Percentiles rank a stretch among this genome's conserved stretches.
Evolutionary conservation across 2,113 vertebrate genomes (phyloP).

Genomic region (Megalops atlanticus): DNA sequence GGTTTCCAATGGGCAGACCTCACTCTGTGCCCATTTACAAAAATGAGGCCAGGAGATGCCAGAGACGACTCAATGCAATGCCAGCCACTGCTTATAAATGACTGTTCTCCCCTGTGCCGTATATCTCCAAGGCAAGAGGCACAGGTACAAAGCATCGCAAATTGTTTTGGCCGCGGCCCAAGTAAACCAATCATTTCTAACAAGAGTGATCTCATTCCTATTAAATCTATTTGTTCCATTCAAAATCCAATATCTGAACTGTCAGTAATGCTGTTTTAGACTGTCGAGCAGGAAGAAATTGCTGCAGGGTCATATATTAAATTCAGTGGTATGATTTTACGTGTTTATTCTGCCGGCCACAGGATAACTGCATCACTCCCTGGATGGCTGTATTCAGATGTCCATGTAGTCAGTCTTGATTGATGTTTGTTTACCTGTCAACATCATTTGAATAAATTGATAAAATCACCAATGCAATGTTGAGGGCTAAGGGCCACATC

Average conservation of each 20-base stretch:
- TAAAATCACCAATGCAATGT: no score
- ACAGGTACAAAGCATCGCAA: conserved; percentile 24
- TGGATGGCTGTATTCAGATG: conserved; percentile 46
- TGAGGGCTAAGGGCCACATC: no score
- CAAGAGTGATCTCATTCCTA: conserved; percentile 48
- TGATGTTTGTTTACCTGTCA: not conserved
- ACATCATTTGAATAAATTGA: not conserved
- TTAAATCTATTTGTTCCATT: conserved; percentile 53
- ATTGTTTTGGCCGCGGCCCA: conserved; percentile 37
- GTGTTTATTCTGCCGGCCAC: conserved; percentile 33
- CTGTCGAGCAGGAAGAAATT: conserved; percentile 20
- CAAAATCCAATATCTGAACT: conserved; percentile 48
- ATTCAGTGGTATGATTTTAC: conserved; percentile 31
- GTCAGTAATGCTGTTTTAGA: conserved; percentile 32
- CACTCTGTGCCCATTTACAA: conserved; percentile 9
- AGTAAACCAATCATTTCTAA: conserved; percentile 39
- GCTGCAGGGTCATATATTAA: conserved; percentile 31
- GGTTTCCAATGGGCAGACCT: not conserved
- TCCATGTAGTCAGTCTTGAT: not conserved
- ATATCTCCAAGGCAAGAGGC: not conserved
- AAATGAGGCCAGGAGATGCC: conserved; percentile 18
- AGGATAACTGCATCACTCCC: conserved; percentile 17
- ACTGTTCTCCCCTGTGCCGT: conserved; percentile 2
- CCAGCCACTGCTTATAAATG: not conserved
- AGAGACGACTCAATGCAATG: conserved; percentile 28